A percentile compares a stretch with the other conserved stretches of the same genome.
phyloP scores from a whole-genome alignment of 2,113 vertebrate genomes.

The Sinosuthora webbiana region DNA sequence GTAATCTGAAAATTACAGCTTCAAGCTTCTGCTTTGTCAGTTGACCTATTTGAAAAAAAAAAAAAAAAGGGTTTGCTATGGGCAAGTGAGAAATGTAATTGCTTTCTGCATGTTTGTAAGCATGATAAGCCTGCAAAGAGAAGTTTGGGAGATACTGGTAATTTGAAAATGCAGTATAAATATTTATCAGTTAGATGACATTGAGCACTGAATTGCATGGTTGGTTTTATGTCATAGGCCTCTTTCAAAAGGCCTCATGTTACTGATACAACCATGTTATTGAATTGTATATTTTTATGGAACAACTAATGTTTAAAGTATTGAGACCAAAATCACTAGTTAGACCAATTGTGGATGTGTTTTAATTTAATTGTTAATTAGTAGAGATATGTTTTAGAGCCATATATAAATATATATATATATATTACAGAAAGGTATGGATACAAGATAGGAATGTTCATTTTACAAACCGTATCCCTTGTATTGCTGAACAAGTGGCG shows the following conservation, averaged over 20 bases:
- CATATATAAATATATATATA: slow-evolving; percentile 62
- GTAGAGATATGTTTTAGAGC: slow-evolving; percentile 70
- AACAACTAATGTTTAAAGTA: slow-evolving; percentile 67
- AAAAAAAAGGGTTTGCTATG: background rate
- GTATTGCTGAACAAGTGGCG: background rate
- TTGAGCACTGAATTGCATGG: slow-evolving; percentile 75
- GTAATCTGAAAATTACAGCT: background rate
- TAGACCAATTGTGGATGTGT: slow-evolving; percentile 67
- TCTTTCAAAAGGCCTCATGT: slow-evolving; percentile 40
- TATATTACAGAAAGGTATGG: slow-evolving; percentile 64
- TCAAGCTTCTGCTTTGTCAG: slow-evolving; percentile 16
- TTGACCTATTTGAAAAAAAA: background rate
- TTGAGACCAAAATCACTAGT: slow-evolving; percentile 74
- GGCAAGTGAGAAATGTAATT: slow-evolving; percentile 26
- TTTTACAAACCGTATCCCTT: slow-evolving; percentile 34
- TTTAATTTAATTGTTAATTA: slow-evolving; percentile 78
- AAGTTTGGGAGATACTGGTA: slow-evolving; percentile 21
- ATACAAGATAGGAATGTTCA: slow-evolving; percentile 49
- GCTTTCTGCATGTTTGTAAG: slow-evolving; percentile 71
- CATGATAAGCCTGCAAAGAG: slow-evolving; percentile 56
- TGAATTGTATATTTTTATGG: slow-evolving; percentile 72
- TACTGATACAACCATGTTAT: slow-evolving; percentile 40
- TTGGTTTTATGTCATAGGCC: slow-evolving; percentile 40
- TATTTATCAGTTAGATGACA: slow-evolving; percentile 66
- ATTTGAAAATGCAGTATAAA: slow-evolving; percentile 54